Evolutionary conservation across 92 coral and sea anemone species (phyloP).

Genomic region (Muricea muricata): DNA sequence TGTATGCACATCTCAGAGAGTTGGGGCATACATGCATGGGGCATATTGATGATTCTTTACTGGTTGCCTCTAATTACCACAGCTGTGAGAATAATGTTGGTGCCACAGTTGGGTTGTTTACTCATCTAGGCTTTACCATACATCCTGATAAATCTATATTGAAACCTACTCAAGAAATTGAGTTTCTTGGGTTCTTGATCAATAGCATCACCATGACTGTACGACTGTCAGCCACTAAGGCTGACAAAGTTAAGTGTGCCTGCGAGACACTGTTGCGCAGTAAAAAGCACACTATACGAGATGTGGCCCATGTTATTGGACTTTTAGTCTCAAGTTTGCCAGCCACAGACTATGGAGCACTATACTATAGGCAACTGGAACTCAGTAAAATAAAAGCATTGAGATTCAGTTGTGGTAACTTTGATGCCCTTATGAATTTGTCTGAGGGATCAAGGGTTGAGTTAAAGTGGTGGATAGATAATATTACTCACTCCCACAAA

Average conservation of each 20-base stretch:
- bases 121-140: neutral
- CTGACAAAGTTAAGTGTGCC: neutral
- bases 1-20: conserved; percentile 16
- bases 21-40: conserved; percentile 41
- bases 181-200: neutral
- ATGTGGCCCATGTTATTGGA: neutral
- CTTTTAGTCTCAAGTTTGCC: neutral
- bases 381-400: neutral
- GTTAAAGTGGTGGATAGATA: neutral
- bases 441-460: neutral
- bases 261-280: neutral
- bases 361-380: neutral
- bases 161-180: neutral
- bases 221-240: neutral
- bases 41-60: conserved; percentile 40
- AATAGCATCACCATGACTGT: neutral
- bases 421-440: neutral
- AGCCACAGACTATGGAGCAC: neutral
- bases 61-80: neutral
- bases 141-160: neutral
- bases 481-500: neutral
- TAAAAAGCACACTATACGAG: neutral
- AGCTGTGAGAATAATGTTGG: neutral
- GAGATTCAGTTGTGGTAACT: neutral
- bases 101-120: neutral